phyloP scores from a whole-genome alignment of 2,888 invertebrate genomes.

The Lottia gigantea region DNA sequence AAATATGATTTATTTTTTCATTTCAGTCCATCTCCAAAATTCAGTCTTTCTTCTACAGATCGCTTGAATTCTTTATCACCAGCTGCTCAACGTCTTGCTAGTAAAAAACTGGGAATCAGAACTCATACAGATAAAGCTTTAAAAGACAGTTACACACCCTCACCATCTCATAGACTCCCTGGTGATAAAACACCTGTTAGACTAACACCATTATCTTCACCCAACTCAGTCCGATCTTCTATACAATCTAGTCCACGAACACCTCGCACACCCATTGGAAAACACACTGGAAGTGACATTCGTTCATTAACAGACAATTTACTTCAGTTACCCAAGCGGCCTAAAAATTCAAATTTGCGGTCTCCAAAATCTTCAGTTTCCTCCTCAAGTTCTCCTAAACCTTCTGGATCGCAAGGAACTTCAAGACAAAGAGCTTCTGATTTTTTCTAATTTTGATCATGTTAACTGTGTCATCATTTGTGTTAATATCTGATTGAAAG shows the following conservation, averaged over 20 bases:
- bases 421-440: too few relatives aligned
- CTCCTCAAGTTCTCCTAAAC: too few relatives aligned
- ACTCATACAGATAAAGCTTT: slow-evolving; percentile 72
- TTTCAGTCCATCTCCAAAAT: slow-evolving; percentile 58
- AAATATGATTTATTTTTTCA: slow-evolving; percentile 18
- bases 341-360: slow-evolving; percentile 82
- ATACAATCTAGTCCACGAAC: slow-evolving; percentile 34
- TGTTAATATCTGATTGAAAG: too few relatives aligned
- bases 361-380: too few relatives aligned
- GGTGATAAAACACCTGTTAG: slow-evolving; percentile 53
- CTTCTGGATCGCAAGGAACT: too few relatives aligned
- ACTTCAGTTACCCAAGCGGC: slow-evolving; percentile 75
- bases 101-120: slow-evolving; percentile 75
- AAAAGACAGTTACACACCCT: slow-evolving; percentile 74
- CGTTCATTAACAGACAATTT: slow-evolving; percentile 83
- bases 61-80: slow-evolving; percentile 92
- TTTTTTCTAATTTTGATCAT: too few relatives aligned
- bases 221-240: slow-evolving; percentile 28
- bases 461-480: too few relatives aligned
- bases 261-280: slow-evolving; percentile 37
- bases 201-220: slow-evolving; percentile 45
- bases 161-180: slow-evolving; percentile 64
- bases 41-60: slow-evolving; percentile 74
- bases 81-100: slow-evolving; percentile 89
- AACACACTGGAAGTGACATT: slow-evolving; percentile 68